Evolutionary conservation across 2,888 invertebrate species (phyloP).

Genomic region (Euphydryas editha): DNA sequence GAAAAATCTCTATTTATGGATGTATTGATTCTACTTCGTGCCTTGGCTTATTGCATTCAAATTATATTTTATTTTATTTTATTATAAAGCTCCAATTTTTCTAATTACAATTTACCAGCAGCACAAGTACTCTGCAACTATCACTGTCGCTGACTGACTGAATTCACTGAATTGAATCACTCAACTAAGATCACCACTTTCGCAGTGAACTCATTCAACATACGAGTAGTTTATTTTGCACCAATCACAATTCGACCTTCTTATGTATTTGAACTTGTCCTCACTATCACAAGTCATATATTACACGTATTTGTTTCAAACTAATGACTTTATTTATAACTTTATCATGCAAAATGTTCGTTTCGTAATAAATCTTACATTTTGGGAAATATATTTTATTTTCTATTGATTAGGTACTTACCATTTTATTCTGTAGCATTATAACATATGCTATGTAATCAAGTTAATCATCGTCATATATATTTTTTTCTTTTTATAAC

Average conservation of each 20-base stretch:
- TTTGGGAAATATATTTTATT: neutral
- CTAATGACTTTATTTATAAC: constrained; percentile 40
- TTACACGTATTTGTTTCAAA: constrained; percentile 36
- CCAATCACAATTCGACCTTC: constrained; percentile 63
- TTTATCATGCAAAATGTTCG: constrained; percentile 47
- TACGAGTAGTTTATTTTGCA: constrained; percentile 59
- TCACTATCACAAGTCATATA: constrained; percentile 46
- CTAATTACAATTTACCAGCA: neutral
- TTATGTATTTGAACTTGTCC: constrained; percentile 68
- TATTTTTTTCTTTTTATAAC: constrained; percentile 16
- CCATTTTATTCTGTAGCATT: neutral
- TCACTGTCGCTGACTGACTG: constrained; percentile 15
- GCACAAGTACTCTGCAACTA: constrained; percentile 11
- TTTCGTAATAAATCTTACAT: constrained; percentile 36
- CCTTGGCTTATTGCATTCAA: too few relatives aligned
- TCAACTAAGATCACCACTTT: constrained; percentile 23
- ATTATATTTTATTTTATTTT: too few relatives aligned
- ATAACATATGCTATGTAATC: neutral
- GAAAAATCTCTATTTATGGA: too few relatives aligned
- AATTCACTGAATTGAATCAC: constrained; percentile 32
- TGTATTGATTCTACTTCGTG: too few relatives aligned
- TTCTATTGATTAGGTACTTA: neutral
- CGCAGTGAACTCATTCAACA: constrained; percentile 49
- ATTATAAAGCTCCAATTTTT: too few relatives aligned
- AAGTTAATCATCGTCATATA: constrained; percentile 22